A percentile compares a stretch with the other conserved stretches of the same genome.
Evolutionary conservation across 2,797 vertebrate genomes (phyloP).

Genomic region (Sebastolobus alascanus): DNA sequence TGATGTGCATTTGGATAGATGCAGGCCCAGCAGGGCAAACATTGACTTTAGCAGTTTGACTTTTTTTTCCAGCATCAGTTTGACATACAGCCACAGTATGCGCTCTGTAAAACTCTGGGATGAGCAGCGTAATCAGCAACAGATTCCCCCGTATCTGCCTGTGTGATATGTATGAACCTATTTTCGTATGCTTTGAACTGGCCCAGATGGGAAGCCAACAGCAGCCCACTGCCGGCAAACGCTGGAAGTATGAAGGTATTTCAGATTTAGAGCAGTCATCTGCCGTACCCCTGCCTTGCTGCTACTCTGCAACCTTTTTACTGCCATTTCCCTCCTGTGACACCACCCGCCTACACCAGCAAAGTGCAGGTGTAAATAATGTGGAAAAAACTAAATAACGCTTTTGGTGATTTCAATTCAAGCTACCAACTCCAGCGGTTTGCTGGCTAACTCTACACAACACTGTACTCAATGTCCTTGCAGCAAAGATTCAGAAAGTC

Average conservation of each 20-base stretch:
- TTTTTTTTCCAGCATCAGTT: slow-evolving; percentile 44
- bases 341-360: slow-evolving; percentile 2
- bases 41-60: slow-evolving; percentile 71
- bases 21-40: slow-evolving; percentile 67
- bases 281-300: slow-evolving; percentile 2
- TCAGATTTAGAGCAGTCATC: slow-evolving; percentile 47
- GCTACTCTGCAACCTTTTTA: slow-evolving; percentile 28
- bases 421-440: neutral
- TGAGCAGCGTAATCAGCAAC: slow-evolving; percentile 63
- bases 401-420: neutral
- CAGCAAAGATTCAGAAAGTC: slow-evolving; percentile 16
- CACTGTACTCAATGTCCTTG: neutral
- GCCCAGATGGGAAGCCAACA: slow-evolving; percentile 60
- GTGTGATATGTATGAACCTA: slow-evolving; percentile 74
- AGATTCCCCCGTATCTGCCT: slow-evolving; percentile 54
- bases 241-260: slow-evolving; percentile 44
- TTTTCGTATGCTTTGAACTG: slow-evolving; percentile 76
- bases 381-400: slow-evolving; percentile 22
- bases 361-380: slow-evolving; percentile 5
- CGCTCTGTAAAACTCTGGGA: slow-evolving; percentile 59
- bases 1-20: slow-evolving; percentile 63
- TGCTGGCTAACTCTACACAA: neutral
- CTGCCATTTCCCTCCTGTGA: slow-evolving; percentile 18
- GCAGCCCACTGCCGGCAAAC: slow-evolving; percentile 41
- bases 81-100: slow-evolving; percentile 73